These are phyloP conservation scores for Gnatocerus cornutus DNA, from an alignment of 2,888 invertebrate genomes.

Conservation along the genomic window DNA sequence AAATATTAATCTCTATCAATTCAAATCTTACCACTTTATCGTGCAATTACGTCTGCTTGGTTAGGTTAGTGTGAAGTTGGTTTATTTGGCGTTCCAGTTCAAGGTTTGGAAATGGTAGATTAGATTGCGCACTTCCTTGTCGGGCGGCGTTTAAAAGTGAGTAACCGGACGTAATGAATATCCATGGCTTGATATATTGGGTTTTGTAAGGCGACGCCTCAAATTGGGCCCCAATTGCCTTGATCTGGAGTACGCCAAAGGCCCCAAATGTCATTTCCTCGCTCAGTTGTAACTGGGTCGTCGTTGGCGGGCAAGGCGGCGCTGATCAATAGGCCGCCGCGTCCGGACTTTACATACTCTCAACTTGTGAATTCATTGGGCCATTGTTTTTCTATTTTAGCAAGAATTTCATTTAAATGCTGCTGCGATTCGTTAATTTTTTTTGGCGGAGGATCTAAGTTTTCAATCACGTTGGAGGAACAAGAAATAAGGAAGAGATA, in stretches of 20 bases:
- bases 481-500: too few species aligned
- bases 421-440: too few species aligned
- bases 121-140: conserved; percentile 44
- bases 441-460: too few species aligned
- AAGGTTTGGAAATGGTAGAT: conserved; percentile 31
- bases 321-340: conserved; percentile 57
- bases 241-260: conserved; percentile 58
- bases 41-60: conserved; percentile 25
- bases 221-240: conserved; percentile 53
- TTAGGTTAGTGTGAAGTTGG: conserved; percentile 12
- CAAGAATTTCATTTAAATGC: neutral
- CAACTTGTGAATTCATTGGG: conserved; percentile 33
- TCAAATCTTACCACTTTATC: neutral
- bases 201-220: conserved; percentile 56
- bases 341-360: conserved; percentile 48
- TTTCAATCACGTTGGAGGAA: too few species aligned
- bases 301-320: conserved; percentile 52
- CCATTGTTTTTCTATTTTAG: conserved; percentile 13
- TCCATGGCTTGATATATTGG: conserved; percentile 63
- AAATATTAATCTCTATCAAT: conserved; percentile 7
- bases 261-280: conserved; percentile 60
- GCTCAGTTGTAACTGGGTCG: conserved; percentile 53
- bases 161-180: conserved; percentile 60
- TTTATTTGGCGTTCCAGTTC: conserved; percentile 28
- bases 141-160: conserved; percentile 49